phyloP scores from a whole-genome alignment of 2,113 vertebrate species.

The Rhinolophus ferrumequinum region DNA sequence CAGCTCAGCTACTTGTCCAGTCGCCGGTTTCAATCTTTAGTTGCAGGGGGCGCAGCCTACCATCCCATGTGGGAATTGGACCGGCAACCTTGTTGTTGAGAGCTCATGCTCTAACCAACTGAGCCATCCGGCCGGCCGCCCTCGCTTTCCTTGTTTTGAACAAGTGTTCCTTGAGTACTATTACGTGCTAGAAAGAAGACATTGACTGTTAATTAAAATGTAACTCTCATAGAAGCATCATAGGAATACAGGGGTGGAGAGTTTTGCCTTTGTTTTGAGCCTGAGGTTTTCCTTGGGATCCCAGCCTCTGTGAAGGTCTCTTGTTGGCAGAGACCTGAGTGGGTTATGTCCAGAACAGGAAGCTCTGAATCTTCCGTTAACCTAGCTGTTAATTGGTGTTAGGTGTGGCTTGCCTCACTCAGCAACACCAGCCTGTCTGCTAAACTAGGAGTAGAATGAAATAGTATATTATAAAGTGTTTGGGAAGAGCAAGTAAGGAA shows the following conservation, averaged over 20 bases:
- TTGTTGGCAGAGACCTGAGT: neutral
- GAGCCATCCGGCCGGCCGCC: too few relatives aligned
- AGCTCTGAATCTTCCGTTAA: neutral
- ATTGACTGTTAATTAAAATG: neutral
- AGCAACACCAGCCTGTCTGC: neutral
- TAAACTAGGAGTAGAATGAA: neutral
- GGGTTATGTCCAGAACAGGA: neutral
- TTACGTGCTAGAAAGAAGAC: too few relatives aligned
- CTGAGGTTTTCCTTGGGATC: neutral
- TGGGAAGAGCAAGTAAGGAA: neutral
- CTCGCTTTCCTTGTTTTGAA: too few relatives aligned
- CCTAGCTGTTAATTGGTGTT: neutral
- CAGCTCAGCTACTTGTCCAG: too few relatives aligned
- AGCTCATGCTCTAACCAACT: too few relatives aligned
- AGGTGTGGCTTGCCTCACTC: neutral
- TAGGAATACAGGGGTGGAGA: neutral
- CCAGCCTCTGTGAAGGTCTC: neutral
- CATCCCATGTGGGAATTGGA: too few relatives aligned
- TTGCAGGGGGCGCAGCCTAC: too few relatives aligned
- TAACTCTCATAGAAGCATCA: neutral
- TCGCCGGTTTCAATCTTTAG: too few relatives aligned
- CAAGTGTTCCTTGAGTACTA: too few relatives aligned
- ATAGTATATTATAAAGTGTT: neutral
- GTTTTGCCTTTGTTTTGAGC: neutral
- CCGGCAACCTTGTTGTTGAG: too few relatives aligned